Conservation (phyloP, 1,140 invertebrate species). For the Halyomorpha halys region DNA sequence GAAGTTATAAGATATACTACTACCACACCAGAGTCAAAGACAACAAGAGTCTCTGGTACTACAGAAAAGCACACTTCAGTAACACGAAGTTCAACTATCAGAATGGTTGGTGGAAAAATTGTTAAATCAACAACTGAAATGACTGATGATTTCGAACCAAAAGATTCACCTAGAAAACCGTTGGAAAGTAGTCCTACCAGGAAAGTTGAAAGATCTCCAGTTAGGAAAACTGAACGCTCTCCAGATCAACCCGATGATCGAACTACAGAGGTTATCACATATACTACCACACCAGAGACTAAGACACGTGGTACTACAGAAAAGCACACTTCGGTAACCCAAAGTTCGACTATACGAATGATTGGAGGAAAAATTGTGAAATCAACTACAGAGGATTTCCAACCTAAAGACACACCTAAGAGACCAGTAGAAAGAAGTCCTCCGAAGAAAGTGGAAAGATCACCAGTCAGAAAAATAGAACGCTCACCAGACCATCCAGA, state of each 20-base stretch:
- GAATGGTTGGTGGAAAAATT: constrained; percentile 17
- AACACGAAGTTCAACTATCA: neutral
- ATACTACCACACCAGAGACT: neutral
- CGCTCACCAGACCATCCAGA: neutral
- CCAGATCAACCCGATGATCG: neutral
- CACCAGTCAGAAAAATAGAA: no score
- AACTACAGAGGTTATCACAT: neutral
- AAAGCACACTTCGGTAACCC: neutral
- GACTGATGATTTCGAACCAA: neutral
- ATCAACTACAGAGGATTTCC: neutral
- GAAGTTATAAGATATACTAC: neutral
- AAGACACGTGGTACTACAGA: neutral
- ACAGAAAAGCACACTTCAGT: neutral
- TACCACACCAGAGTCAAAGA: neutral
- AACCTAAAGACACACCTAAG: neutral
- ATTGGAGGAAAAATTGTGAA: constrained; percentile 23
- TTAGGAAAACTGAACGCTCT: neutral
- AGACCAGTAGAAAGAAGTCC: neutral
- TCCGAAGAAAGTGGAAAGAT: neutral
- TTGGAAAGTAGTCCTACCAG: neutral
- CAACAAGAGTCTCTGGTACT: neutral
- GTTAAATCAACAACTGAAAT: neutral
- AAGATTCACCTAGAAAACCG: neutral
- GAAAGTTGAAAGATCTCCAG: neutral
- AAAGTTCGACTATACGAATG: constrained; percentile 20